Evolutionary conservation across 64 coral and sea anemone genomes (phyloP), one percentile per base, ranked within the genome.

Genomic region (Exaiptasia diaphana): DNA sequence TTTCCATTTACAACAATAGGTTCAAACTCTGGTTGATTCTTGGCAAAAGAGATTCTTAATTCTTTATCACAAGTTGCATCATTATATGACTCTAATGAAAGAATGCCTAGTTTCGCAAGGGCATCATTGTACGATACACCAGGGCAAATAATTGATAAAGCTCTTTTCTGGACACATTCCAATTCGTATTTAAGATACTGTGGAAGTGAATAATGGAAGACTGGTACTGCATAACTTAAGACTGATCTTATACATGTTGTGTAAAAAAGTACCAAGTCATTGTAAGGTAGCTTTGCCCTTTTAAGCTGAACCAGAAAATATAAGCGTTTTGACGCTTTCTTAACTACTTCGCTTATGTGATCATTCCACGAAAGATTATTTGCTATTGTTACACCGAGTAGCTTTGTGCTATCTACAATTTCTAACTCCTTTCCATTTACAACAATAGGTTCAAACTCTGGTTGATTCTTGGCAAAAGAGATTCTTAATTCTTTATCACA

Each of bases 1-100:
- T 69, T 69, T 11, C 22, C n/a, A 38, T 69, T 69, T 29, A 86
- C 24, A 22, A 75, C 26, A n/a, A 86, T n/a, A 25, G 54, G n/a
- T 11, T 43, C 26, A 58, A 64, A 49, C 8, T 76, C 55, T 20
- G 37, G 54, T 67, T 61, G 38, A 18, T 67, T 86, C 25, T 33
- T 46, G 40, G 64, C 57, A 77, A 76, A 76, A 14, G 71, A 86
- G 14, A 76, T 86, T 43, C 71, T 64, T 39, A 50, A 18, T 22
- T 86, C 83, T 77, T 86, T 71, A 54, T 49, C 0, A 49, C 45
- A 49, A 0, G 18, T 12, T 0, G 45, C 45, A 12, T 49, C 45
- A 18, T 49, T 9, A 49, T 49, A 1, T 18, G 0, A 12, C 0
- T 1, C 18, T 49, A 48, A 48, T 48, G 44, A 48, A 8, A 8